Conservation (phyloP, 2,113 vertebrate species). For the Pluvianellus socialis region DNA sequence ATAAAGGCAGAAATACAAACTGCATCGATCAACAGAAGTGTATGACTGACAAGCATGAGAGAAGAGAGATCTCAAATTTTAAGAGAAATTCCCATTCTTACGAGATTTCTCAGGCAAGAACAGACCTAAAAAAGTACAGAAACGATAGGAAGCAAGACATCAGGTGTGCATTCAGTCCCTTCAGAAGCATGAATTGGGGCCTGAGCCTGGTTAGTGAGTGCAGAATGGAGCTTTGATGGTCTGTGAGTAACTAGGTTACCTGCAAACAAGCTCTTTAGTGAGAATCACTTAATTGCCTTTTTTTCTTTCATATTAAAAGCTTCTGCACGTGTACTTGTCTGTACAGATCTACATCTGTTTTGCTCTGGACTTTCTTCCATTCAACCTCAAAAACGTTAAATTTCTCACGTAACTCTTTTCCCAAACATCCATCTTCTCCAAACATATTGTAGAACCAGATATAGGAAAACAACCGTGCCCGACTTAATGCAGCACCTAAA, state of each 20-base stretch:
- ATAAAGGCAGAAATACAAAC: background rate
- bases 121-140: background rate
- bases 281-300: background rate
- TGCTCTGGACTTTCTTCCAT: background rate
- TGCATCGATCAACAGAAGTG: background rate
- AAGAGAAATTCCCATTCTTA: background rate
- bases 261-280: background rate
- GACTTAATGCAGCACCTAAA: background rate
- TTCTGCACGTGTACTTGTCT: background rate
- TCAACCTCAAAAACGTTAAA: background rate
- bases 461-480: background rate
- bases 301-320: background rate
- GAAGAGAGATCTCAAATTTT: background rate
- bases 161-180: background rate
- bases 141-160: background rate
- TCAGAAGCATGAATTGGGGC: background rate
- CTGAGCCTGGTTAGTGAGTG: background rate
- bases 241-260: background rate
- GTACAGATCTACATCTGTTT: background rate
- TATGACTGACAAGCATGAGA: background rate
- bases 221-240: background rate
- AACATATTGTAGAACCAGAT: background rate
- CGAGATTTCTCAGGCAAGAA: background rate
- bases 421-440: background rate
- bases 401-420: background rate